Percentiles rank a stretch among this genome's conserved stretches.
Conservation (phyloP, 2,797 vertebrate genomes). For the Phalanger gymnotis region DNA sequence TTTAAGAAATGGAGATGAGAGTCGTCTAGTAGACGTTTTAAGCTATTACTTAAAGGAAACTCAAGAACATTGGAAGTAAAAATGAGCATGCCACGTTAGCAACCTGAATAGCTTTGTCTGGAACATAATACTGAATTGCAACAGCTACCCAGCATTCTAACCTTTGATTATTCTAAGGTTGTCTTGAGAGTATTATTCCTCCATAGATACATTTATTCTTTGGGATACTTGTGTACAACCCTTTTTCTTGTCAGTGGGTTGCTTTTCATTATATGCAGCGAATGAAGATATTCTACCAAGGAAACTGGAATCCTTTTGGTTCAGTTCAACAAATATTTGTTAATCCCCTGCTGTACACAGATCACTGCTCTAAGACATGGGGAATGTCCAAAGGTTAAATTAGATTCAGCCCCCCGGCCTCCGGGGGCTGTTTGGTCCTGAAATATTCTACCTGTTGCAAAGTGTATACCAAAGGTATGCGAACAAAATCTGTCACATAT, state of each 20-base stretch:
- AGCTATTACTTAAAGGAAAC: constrained; percentile 19
- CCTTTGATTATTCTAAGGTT: constrained; percentile 58
- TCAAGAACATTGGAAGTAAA: constrained; percentile 31
- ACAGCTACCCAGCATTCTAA: background rate
- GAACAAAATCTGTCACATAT: background rate
- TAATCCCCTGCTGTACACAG: background rate
- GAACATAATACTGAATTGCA: constrained; percentile 51
- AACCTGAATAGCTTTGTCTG: constrained; percentile 41
- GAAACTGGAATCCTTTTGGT: constrained; percentile 20
- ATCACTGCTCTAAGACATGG: background rate
- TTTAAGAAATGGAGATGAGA: background rate
- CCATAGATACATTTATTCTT: background rate
- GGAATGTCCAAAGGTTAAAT: background rate
- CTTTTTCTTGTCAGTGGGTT: constrained; percentile 13
- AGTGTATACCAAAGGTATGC: background rate
- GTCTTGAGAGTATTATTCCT: constrained; percentile 28
- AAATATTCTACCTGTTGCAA: background rate
- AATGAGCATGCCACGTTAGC: constrained; percentile 42
- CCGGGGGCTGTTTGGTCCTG: background rate
- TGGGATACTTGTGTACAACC: background rate
- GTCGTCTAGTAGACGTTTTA: constrained; percentile 24
- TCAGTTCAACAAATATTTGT: constrained; percentile 12
- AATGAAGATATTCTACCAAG: background rate
- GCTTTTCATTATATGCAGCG: constrained; percentile 4
- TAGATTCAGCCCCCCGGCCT: background rate